Evolutionary conservation across 2,797 vertebrate species (phyloP), one percentile per base, ranked within the genome.

Genomic region (Atherinosoma microstoma): DNA sequence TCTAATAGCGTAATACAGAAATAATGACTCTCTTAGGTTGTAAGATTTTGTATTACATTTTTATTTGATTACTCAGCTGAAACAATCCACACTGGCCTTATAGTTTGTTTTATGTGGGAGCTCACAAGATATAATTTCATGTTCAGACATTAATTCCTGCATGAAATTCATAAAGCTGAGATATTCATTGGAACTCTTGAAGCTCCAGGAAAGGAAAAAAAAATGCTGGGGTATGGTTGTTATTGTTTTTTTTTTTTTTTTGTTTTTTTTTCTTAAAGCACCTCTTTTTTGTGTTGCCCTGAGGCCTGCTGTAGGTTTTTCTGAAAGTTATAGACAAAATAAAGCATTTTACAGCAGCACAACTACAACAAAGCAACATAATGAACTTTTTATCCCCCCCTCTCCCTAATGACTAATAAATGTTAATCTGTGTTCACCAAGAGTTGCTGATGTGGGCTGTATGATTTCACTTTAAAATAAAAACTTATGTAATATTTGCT

Each of bases 21-120:
- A 90, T 90, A 88, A 91, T 87, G 85, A 89, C 85, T 88, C 79
- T 91, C 78, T 71, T 64, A 79, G 86, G 84, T 88, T 84, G 62
- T 80, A 67, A 72, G 78, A 79, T 88, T 82, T 75, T 59, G 68
- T 82, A 79, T 85, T 85, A 78, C 75, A 81, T 80, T 90, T 90
- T 85, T 83, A 90, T 91, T 87, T 89, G 73, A 88, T 90, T 86
- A 87, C 63, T 64, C 83, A 70, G 80, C 80, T 81, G 70, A 86
- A 87, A 86, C 79, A 87, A 77, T 89, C 76, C 83, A 81, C 77
- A 71, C 56, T 65, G 80, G 87, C 79, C 83, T 88, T 83, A 59
- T 64, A 79, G 73, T 88, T 89, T 86, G 78, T 89, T 89, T 88
- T 85, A 70, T 73, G 51, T 72, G 32, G 57, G 64, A 86, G 70